Evolutionary conservation across 35 echinoderm and acorn worm genomes (phyloP), one percentile per base, ranked within the genome.

Genomic region (Strongylocentrotus purpuratus): DNA sequence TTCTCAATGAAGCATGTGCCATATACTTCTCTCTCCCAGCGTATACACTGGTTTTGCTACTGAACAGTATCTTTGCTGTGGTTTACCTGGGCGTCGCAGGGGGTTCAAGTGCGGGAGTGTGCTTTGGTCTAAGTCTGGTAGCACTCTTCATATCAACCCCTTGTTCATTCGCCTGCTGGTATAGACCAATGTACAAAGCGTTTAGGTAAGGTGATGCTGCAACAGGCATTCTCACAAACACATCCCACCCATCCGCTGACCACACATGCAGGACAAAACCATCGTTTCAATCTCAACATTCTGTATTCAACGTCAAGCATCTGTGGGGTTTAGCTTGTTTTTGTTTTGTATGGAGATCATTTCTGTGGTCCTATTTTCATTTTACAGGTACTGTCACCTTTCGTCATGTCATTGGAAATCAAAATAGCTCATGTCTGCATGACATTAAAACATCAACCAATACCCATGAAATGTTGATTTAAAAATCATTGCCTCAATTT

Each of bases 111-210:
- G 92, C 92, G 31, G 96, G 95, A 33, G 47, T 95, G 31, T 92
- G 94, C 31, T 97, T 99, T 90, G 98, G 96, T 86, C 22, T 97
- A 22, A 88, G 97, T 14, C 10, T 97, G 14, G 20, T 99, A 50
- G n/a, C 32, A 31, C 33, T 96, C 6, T 32, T 97, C 31, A 28
- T 96, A 85, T 97, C 95, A 71, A 93, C 28, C 45, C 95, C 97
- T 10, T 86, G 97, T 25, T 92, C 97, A 13, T 96, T 96, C 86
- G n/a, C 95, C 18, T 97, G 97, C 65, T 97, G 97, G 97, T 97
- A 94, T 46, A 97, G 97, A 88, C 97, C 97, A 58, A 88, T 97
- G 58, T 97, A 97, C 71, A 97, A 97, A 86, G 97, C 97, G 2
- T 97, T 97, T 94, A 97, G 97, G 97, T 97, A 94, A 95, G 58